Evolutionary conservation across 2,888 invertebrate genomes (phyloP).

Genomic region (Pseudoips prasinana): DNA sequence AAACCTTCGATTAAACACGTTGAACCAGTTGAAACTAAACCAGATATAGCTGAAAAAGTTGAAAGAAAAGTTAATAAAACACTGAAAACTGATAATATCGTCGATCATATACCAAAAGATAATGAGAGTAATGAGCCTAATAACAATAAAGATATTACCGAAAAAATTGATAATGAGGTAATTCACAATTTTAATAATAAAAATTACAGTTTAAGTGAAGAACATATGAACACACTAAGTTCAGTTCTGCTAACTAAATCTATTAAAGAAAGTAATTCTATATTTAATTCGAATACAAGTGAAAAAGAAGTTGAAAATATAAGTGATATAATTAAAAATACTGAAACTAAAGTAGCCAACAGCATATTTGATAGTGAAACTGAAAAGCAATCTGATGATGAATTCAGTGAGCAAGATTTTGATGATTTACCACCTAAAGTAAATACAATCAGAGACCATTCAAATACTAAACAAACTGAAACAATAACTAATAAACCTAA

Average conservation of each 20-base stretch:
- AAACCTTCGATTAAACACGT: neutral
- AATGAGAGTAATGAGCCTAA: too few species aligned
- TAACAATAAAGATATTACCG: too few species aligned
- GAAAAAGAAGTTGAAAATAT: too few species aligned
- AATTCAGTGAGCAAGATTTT: constrained; percentile 24
- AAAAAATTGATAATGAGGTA: too few species aligned
- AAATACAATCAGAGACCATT: neutral
- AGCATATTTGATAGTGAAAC: constrained; percentile 2
- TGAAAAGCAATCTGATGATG: constrained; percentile 13
- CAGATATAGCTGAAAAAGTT: neutral
- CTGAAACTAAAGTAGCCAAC: constrained; percentile 8
- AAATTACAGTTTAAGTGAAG: constrained; percentile 34
- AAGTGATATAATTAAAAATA: constrained; percentile 23
- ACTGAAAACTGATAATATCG: too few species aligned
- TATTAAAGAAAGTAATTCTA: too few species aligned
- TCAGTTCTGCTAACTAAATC: too few species aligned
- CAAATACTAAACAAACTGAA: neutral
- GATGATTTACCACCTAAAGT: constrained; percentile 13
- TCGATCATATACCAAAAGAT: too few species aligned
- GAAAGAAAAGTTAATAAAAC: neutral
- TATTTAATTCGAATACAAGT: too few species aligned
- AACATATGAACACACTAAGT: constrained; percentile 1
- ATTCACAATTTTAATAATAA: constrained; percentile 19
- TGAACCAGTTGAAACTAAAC: constrained; percentile 3
- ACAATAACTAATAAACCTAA: neutral